Base-by-base conservation (phyloP, 2,888 invertebrate species). In the Andricus curvator region DNA sequence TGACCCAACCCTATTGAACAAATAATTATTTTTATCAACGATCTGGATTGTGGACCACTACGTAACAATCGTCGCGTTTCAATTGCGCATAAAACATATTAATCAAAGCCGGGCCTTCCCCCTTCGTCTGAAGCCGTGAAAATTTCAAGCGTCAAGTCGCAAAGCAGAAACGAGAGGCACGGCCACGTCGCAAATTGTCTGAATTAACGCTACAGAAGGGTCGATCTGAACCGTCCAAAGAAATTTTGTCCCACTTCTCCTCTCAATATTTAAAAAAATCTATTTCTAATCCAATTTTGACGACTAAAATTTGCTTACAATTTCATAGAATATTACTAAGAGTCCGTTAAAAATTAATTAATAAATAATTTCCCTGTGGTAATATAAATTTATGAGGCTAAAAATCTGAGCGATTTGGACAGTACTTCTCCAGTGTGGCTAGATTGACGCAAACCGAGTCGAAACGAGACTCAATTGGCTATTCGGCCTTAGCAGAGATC, bases 201-300 rank as follows among this genome's bases (percentile, higher is more conserved):
- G 86, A 90, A 90, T 90, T 90, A 89, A 89, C 87, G 86, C 85
- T 84, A 83, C 87, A 85, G 85, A 88, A 86, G 90, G 90, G 90
- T 90, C 90, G 86, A 85, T 85, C 81, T 80, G 83, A 83, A 85
- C 80, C 81, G 85, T 83, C 81, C 86, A 80, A 85, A 88, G 88
- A 83, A 84, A 87, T 86, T 86, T 89, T 82, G 87, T 83, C 81
- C n/a, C 5, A n/a, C 33, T 37, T 74, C 11, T 33, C 15, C 29
- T n/a, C 1, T 51, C 5, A 74, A 11, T 11, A 33, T 6, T 17
- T 9, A n/a, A 6, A n/a, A 74, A 56, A 20, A 56, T 9, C 11
- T 6, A 1, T n/a, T 22, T 22, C 3, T 22, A 11, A 22, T n/a
- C 17, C n/a, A n/a, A n/a, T 22, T 22, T 20, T 22, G 4, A n/a